Conservation (phyloP, 2,113 vertebrate species). For the Trogon surrucura region DNA sequence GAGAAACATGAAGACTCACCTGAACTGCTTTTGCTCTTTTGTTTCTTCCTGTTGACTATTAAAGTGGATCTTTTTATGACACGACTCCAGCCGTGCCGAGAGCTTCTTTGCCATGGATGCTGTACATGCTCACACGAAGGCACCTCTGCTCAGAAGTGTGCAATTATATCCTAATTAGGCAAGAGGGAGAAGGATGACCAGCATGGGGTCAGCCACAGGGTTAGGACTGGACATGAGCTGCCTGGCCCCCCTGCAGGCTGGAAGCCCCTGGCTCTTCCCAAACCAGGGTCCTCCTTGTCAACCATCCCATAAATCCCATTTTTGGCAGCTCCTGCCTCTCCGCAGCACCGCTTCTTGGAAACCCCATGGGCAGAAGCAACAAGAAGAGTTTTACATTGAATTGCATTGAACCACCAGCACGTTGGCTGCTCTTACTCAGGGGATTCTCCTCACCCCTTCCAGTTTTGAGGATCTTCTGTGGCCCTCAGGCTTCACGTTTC, state of each 20-base stretch:
- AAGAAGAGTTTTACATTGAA: fast-evolving
- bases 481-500: background rate
- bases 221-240: fast-evolving
- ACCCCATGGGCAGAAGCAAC: background rate
- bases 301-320: background rate
- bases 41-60: background rate
- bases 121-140: fast-evolving
- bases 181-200: background rate
- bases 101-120: background rate
- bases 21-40: background rate
- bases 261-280: background rate
- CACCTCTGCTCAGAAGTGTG: background rate
- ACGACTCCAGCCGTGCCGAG: background rate
- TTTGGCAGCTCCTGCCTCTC: background rate
- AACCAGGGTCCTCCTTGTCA: background rate
- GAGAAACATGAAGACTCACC: background rate
- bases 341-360: fast-evolving
- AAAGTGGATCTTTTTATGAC: background rate
- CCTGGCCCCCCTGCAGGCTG: fast-evolving
- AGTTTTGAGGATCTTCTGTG: background rate
- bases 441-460: background rate
- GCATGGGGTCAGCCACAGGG: background rate
- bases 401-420: background rate
- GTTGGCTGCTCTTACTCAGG: background rate
- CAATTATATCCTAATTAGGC: background rate